Evolutionary conservation across 2,113 vertebrate species (phyloP).

Genomic region (Anolis sagrei): DNA sequence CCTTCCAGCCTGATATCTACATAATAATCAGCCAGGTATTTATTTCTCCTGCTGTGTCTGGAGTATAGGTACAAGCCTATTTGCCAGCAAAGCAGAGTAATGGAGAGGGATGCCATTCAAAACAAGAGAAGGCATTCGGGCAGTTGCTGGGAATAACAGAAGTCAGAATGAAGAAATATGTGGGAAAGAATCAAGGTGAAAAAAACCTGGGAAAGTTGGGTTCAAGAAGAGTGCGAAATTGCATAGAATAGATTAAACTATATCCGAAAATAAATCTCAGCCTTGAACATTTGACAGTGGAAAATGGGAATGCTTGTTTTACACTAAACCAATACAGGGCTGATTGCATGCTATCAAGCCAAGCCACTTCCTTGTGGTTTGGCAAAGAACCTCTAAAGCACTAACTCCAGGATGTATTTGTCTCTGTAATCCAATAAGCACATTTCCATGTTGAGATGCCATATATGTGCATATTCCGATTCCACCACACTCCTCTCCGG

Average conservation of each 20-base stretch:
- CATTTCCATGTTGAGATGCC: neutral
- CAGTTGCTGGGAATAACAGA: neutral
- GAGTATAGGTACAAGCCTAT: neutral
- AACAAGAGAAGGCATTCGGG: neutral
- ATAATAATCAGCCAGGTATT: conserved; percentile 41
- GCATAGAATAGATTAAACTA: neutral
- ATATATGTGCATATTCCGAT: neutral
- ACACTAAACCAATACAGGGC: neutral
- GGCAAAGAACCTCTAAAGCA: neutral
- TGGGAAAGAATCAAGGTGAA: neutral
- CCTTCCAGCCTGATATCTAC: too few species aligned
- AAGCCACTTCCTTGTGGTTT: neutral
- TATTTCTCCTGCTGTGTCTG: conserved; percentile 24
- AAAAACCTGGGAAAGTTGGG: neutral
- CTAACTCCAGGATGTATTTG: neutral
- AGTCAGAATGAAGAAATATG: neutral
- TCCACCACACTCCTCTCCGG: neutral
- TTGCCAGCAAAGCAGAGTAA: neutral
- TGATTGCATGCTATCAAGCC: neutral
- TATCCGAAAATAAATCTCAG: neutral
- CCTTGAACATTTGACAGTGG: neutral
- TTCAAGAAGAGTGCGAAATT: neutral
- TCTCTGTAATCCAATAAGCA: neutral
- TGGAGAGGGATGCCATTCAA: too few species aligned
- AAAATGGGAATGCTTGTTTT: neutral